Evolutionary conservation across 2,113 vertebrate genomes (phyloP), one percentile per base, ranked within the genome.

Genomic region (Lagopus leucura): DNA sequence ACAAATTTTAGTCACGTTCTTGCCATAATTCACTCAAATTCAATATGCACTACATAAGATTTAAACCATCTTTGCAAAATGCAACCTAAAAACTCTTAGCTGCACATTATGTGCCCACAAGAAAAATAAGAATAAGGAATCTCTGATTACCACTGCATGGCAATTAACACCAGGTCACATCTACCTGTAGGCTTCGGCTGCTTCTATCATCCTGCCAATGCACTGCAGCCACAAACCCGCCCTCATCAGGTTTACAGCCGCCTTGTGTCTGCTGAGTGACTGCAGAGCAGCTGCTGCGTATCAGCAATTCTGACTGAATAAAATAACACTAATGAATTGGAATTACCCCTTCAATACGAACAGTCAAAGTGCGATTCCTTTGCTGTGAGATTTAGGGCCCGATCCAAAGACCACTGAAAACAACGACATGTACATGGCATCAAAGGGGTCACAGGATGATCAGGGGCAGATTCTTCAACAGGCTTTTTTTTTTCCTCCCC

Each of bases 391-490:
- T 25, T 63, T 73, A 20, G 27, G 73, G n/a, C 8, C 45, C 48
- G 15, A 48, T 25, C n/a, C 72, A 70, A 72, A 48, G 11, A 36
- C 45, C 57, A 21, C 50, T 20, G 22, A 22, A 86, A 65, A 40
- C 17, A 3, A 13, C 0, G 0, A 19, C 20, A 20, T 0, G 0
- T 45, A 17, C 21, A 38, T 10, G 36, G 58, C 24, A 52, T 18
- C 36, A 16, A 58, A 48, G 30, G 14, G 47, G 65, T 19, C 36
- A 42, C 27, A 13, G 11, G 7, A 12, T 78, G 71, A 32, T 6
- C 0, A 1, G 8, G n/a, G 43, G 25, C 40, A 38, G 30, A 24
- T 40, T 45, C 69, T n/a, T 45, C 32, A 32, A n/a, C 32, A 58
- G 55, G 42, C 5, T 30, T 45, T 13, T 66, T 66, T 57, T 60